Conservation (phyloP, 2,113 vertebrate genomes). For the Nycticryphes semicollaris region DNA sequence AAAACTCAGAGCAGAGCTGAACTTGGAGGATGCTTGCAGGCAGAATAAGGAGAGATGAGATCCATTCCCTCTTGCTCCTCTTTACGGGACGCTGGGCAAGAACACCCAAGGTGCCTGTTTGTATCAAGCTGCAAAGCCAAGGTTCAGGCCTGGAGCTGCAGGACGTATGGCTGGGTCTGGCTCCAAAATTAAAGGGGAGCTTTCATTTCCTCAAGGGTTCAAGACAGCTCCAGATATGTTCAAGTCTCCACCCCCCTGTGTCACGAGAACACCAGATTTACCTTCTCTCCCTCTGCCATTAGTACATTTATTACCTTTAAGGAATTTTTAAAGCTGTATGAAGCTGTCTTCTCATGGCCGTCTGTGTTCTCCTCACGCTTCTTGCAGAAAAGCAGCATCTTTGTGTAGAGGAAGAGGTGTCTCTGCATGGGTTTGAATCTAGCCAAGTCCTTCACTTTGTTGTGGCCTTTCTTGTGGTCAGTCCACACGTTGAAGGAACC, state of each 20-base stretch:
- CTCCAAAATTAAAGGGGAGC: background rate
- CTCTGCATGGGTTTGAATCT: conserved; percentile 96
- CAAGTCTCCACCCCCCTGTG: accelerated
- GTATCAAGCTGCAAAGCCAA: background rate
- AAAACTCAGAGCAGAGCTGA: background rate
- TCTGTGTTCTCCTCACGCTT: conserved; percentile 87
- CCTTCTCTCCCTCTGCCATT: background rate
- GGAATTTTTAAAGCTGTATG: conserved; percentile 93
- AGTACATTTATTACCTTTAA: conserved; percentile 82
- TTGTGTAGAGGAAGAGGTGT: conserved; percentile 92
- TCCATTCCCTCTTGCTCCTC: background rate
- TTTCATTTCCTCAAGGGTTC: background rate
- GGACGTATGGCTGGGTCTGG: background rate
- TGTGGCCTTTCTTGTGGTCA: conserved; percentile 91
- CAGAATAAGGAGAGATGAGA: background rate
- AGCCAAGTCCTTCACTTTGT: conserved; percentile 94
- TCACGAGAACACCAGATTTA: background rate
- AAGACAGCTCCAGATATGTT: background rate
- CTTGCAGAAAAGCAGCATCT: conserved; percentile 92
- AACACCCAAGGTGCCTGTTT: background rate
- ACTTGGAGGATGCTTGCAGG: background rate
- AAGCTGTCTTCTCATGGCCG: conserved; percentile 87
- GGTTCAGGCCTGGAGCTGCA: background rate
- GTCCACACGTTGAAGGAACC: conserved; percentile 93
- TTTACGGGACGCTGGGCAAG: background rate